Evolutionary conservation across 2,797 vertebrate species (phyloP).

Genomic region (Tarsius wallacei): DNA sequence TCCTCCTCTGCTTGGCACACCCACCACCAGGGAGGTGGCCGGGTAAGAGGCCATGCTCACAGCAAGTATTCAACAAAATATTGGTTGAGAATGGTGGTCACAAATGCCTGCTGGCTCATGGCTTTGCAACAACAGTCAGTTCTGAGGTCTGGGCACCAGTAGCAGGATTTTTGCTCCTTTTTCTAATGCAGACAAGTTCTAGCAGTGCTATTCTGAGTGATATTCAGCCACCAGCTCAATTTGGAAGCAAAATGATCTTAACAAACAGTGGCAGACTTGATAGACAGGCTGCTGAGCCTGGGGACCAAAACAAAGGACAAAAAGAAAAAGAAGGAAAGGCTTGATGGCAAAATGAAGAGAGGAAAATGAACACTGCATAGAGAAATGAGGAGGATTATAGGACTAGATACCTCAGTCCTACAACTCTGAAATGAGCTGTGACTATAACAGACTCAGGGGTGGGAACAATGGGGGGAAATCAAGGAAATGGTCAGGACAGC

Average conservation of each 20-base stretch:
- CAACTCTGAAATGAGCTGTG: constrained; percentile 46
- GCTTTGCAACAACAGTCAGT: constrained; percentile 56
- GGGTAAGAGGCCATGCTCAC: constrained; percentile 41
- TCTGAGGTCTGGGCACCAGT: constrained; percentile 20
- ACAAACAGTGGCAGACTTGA: constrained; percentile 80
- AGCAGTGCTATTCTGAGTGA: constrained; percentile 61
- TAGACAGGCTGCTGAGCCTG: constrained; percentile 69
- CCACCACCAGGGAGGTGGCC: neutral
- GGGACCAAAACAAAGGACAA: constrained; percentile 57
- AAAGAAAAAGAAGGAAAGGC: constrained; percentile 59
- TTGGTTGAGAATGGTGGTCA: neutral
- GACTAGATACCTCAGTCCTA: neutral
- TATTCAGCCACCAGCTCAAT: constrained; percentile 66
- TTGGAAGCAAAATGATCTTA: constrained; percentile 79
- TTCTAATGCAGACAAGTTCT: constrained; percentile 61
- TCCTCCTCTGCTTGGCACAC: constrained; percentile 73
- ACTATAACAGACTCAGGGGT: neutral
- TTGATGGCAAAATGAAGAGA: constrained; percentile 21
- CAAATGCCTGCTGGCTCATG: constrained; percentile 10
- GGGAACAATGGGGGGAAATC: neutral
- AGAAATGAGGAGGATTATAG: neutral
- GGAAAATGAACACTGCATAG: constrained; percentile 29
- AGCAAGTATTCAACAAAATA: constrained; percentile 70
- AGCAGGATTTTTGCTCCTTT: constrained; percentile 41
- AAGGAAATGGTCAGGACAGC: neutral